Evolutionary conservation across 2,797 vertebrate genomes (phyloP), one percentile per base, ranked within the genome.

Genomic region (Ctenopoma kingsleyae): DNA sequence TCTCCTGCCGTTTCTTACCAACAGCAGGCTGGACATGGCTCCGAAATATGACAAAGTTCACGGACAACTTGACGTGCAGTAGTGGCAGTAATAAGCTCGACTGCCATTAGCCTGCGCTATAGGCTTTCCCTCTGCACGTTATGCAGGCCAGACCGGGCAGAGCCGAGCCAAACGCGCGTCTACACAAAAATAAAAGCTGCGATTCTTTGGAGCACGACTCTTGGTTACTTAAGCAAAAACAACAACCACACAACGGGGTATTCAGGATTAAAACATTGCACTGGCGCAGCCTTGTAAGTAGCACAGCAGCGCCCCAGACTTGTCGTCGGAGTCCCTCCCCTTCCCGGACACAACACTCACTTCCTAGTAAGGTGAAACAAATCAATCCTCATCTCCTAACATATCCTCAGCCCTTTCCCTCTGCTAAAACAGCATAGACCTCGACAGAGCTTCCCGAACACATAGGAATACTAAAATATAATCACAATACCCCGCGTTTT

Each of bases 331-430:
- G 95, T 95, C 89, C 97, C 96, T 95, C 96, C 97, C 95, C 96
- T 97, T 97, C 97, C 95, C 96, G 96, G 96, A 96, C 94, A 93
- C 93, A 91, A 91, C 93, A 86, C 94, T 94, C 95, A 96, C 96
- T 97, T 97, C 96, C 96, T 96, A 94, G 93, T 95, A 95, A 97
- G 96, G 96, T 96, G 95, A 93, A 96, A 96, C 96, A 93, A 96
- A 97, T 96, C 96, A 96, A 95, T 94, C 95, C 95, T 91, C 95
- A 92, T 94, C 91, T 90, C 82, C 81, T 75, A 76, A 63, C 80
- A 36, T 76, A 57, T 79, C 64, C 78, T 27, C 53, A 66, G 56
- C 69, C 52, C 58, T 27, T 54, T 55, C 43, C 50, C 56, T 53
- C 68, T 9, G 43, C 62, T 55, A 17, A 62, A 70, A 70, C 55